These are phyloP conservation scores for Mormyrus iriodes DNA, from an alignment of 2,113 vertebrate species.

Conservation along the genomic window DNA sequence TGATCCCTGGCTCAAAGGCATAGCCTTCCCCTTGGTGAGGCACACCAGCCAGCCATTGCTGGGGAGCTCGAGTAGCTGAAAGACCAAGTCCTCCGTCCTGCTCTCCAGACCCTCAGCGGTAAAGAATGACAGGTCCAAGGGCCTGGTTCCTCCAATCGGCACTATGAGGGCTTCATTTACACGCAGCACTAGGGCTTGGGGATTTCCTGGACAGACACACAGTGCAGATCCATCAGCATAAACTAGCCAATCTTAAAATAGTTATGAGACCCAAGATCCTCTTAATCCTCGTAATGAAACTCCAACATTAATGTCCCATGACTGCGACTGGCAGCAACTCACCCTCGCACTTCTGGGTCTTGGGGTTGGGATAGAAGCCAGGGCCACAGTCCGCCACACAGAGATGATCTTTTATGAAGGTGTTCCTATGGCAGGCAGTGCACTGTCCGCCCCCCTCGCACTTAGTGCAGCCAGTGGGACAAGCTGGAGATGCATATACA, in stretches of 20 bases:
- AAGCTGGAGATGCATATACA: conserved; percentile 57
- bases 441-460: conserved; percentile 64
- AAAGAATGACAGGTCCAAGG: conserved; percentile 62
- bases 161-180: conserved; percentile 67
- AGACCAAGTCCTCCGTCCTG: conserved; percentile 43
- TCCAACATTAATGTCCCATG: background rate
- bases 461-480: conserved; percentile 69
- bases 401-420: conserved; percentile 62
- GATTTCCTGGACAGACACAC: conserved; percentile 53
- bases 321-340: background rate
- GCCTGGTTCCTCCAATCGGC: conserved; percentile 60
- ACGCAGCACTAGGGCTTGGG: conserved; percentile 46
- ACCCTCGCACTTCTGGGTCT: conserved; percentile 72
- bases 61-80: conserved; percentile 63
- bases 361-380: conserved; percentile 61
- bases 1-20: conserved; percentile 52
- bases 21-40: conserved; percentile 36
- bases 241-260: background rate
- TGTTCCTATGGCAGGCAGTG: conserved; percentile 56
- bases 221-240: background rate
- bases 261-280: background rate
- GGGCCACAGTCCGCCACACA: conserved; percentile 73
- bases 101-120: conserved; percentile 46
- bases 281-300: background rate
- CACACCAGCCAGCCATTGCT: conserved; percentile 66